Percentiles rank a stretch among this genome's conserved stretches.
Conservation (phyloP, 2,797 vertebrate species). For the Pangasius mekongensis region DNA sequence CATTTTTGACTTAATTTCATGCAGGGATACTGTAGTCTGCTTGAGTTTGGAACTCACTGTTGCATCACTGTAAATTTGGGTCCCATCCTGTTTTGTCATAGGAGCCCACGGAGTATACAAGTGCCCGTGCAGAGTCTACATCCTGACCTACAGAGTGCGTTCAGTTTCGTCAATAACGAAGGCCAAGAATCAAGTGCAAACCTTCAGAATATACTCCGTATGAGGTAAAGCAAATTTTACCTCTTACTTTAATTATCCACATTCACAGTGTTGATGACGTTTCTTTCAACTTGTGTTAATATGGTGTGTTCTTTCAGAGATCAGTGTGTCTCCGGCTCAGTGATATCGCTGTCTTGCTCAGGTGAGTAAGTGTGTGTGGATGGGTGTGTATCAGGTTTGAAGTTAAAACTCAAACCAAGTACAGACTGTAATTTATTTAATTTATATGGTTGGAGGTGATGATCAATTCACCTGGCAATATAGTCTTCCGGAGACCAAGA, state of each 20-base stretch:
- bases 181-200: background rate
- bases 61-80: background rate
- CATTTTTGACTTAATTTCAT: too few species aligned
- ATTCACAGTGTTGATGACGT: background rate
- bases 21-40: too few species aligned
- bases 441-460: background rate
- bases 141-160: constrained; percentile 21
- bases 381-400: background rate
- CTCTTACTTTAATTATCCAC: background rate
- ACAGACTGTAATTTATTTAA: background rate
- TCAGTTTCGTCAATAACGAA: constrained; percentile 30
- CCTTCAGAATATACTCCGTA: constrained; percentile 31
- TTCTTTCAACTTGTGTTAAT: background rate
- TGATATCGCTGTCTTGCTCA: constrained; percentile 59
- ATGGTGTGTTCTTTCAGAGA: constrained; percentile 29
- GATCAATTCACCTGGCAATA: background rate
- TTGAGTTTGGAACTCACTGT: background rate
- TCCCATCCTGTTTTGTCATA: constrained; percentile 5
- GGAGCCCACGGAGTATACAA: constrained; percentile 54
- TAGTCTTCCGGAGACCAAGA: background rate
- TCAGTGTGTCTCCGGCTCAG: constrained; percentile 47
- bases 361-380: constrained; percentile 30
- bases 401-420: background rate
- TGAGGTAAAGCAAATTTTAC: constrained; percentile 29
- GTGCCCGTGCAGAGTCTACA: constrained; percentile 33